phyloP scores from a whole-genome alignment of 2,888 invertebrate genomes.

The Eumerus sabulonum region DNA sequence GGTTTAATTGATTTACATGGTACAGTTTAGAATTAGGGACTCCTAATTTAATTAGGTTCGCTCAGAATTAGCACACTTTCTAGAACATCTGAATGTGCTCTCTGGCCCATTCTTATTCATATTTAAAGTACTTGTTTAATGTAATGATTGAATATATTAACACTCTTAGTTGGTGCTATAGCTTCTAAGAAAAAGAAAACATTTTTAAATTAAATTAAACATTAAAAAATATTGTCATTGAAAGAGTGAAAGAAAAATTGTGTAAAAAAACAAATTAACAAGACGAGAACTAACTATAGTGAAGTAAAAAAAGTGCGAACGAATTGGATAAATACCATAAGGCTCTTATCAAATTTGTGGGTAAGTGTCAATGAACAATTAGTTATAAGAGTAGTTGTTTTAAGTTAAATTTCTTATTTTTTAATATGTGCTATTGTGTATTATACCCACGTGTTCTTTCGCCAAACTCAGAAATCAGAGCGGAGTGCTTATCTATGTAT shows the following conservation, averaged over 20 bases:
- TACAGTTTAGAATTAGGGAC: constrained; percentile 23
- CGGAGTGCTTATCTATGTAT: no score
- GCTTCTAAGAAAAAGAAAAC: constrained; percentile 1
- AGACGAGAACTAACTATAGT: background rate
- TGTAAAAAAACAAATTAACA: background rate
- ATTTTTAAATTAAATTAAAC: constrained; percentile 10
- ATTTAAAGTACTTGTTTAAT: no score
- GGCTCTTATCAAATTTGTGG: constrained; percentile 21
- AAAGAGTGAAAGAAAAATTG: constrained; percentile 1
- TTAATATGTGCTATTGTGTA: no score
- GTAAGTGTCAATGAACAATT: constrained; percentile 8
- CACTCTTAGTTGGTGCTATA: constrained; percentile 16
- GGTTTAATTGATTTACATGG: constrained; percentile 43
- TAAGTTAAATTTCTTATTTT: no score
- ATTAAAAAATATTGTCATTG: constrained; percentile 11
- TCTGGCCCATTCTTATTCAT: no score
- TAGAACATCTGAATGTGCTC: background rate
- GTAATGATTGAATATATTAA: no score
- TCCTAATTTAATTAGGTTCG: constrained; percentile 14
- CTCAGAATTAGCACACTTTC: no score
- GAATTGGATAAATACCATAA: constrained; percentile 34
- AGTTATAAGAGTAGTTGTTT: no score
- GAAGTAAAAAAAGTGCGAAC: constrained; percentile 1
- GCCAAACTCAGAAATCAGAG: no score
- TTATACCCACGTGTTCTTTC: no score